Evolutionary conservation across 1,140 invertebrate genomes (phyloP).

Genomic region (Monochamus saltuarius): DNA sequence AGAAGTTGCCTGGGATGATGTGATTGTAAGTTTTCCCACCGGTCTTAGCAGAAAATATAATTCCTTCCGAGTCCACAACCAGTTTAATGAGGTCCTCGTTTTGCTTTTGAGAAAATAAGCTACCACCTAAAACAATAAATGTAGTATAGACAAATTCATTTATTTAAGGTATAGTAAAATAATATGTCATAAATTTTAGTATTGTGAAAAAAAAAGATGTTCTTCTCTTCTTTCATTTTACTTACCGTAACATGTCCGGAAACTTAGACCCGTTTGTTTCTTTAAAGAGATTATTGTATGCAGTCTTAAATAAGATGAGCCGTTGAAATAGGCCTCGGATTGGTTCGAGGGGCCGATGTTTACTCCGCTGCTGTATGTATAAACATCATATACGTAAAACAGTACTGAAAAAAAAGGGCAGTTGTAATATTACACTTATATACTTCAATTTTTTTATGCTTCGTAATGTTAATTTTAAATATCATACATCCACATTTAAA

Average conservation of each 20-base stretch:
- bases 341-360: constrained; percentile 55
- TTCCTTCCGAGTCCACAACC: constrained; percentile 65
- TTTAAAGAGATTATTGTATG: constrained; percentile 70
- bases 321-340: constrained; percentile 80
- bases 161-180: too few relatives aligned
- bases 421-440: too few relatives aligned
- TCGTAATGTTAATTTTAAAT: too few relatives aligned
- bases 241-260: constrained; percentile 73
- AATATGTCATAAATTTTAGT: neutral
- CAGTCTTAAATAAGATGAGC: constrained; percentile 70
- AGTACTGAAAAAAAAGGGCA: constrained; percentile 15
- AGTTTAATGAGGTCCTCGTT: constrained; percentile 68
- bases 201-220: neutral
- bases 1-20: constrained; percentile 63
- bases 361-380: constrained; percentile 10
- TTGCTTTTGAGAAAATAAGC: constrained; percentile 70
- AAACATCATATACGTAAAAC: constrained; percentile 17
- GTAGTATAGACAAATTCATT: too few relatives aligned
- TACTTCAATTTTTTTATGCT: too few relatives aligned
- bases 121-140: constrained; percentile 57
- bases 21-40: constrained; percentile 62
- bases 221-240: constrained; percentile 18
- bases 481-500: too few relatives aligned
- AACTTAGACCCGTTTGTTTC: constrained; percentile 76
- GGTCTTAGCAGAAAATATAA: constrained; percentile 63